These are phyloP conservation scores for Clarias platycephalus DNA, from an alignment of 2,797 vertebrate species.

Conservation along the genomic window DNA sequence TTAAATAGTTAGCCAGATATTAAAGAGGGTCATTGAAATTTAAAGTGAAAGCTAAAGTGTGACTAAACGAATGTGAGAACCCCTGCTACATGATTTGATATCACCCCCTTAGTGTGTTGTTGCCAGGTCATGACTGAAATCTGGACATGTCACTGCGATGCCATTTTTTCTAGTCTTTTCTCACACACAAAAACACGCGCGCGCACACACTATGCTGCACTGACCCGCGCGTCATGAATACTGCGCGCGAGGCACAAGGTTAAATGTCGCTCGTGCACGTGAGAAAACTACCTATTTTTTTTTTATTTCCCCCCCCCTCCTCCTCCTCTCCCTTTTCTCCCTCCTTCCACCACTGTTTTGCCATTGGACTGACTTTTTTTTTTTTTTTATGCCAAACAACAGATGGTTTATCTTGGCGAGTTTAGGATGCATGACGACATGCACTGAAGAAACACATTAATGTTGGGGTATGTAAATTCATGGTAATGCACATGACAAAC, in stretches of 20 bases:
- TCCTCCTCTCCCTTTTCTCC: not conserved
- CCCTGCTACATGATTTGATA: not conserved
- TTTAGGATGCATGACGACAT: slow-evolving; percentile 14
- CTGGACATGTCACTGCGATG: slow-evolving; percentile 1
- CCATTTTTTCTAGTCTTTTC: slow-evolving; percentile 7
- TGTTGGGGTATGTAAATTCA: slow-evolving; percentile 23
- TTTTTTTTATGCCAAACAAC: slow-evolving; percentile 25
- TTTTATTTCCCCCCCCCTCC: not conserved
- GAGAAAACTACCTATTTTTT: slow-evolving; percentile 12
- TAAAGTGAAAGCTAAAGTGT: not conserved
- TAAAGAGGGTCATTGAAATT: not conserved
- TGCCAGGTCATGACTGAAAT: slow-evolving; percentile 1
- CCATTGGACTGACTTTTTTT: slow-evolving; percentile 9
- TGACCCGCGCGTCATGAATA: slow-evolving; percentile 9
- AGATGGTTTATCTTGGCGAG: slow-evolving; percentile 12
- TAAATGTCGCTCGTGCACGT: slow-evolving; percentile 45
- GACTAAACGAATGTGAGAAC: not conserved
- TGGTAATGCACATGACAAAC: slow-evolving; percentile 19
- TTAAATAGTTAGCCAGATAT: not conserved
- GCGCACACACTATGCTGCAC: not conserved
- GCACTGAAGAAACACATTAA: slow-evolving; percentile 28
- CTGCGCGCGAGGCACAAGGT: slow-evolving; percentile 34
- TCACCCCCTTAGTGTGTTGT: not conserved
- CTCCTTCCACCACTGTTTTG: not conserved
- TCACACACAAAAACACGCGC: not conserved